phyloP scores from a whole-genome alignment of 2,888 invertebrate species.

The Caenorhabditis doughertyi region DNA sequence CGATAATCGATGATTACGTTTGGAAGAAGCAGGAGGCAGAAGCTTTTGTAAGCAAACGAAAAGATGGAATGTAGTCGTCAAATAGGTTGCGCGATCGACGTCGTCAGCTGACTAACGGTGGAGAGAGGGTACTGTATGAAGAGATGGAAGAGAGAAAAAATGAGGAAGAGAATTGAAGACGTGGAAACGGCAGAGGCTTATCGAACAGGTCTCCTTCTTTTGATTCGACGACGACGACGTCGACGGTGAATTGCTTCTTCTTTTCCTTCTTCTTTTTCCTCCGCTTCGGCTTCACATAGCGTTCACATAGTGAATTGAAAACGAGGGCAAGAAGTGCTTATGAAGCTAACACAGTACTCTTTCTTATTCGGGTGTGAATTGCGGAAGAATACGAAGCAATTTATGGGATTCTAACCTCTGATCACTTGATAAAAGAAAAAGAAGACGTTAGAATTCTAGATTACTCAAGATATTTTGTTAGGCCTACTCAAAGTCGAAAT shows the following conservation, averaged over 20 bases:
- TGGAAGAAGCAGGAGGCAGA: neutral
- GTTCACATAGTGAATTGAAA: slow-evolving; percentile 35
- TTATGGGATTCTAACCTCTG: neutral
- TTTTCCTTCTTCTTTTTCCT: slow-evolving; percentile 5
- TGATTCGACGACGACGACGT: slow-evolving; percentile 24
- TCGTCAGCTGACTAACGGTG: slow-evolving; percentile 47
- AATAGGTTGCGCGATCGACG: slow-evolving; percentile 52
- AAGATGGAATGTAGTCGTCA: slow-evolving; percentile 47
- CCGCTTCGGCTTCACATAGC: slow-evolving; percentile 23
- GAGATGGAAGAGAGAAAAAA: slow-evolving; percentile 11
- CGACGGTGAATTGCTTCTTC: slow-evolving; percentile 47
- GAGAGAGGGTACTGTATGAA: slow-evolving; percentile 17
- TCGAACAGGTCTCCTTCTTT: slow-evolving; percentile 47
- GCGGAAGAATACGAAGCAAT: neutral
- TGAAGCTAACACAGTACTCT: slow-evolving; percentile 29
- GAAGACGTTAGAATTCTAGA: neutral
- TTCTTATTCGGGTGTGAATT: slow-evolving; percentile 9
- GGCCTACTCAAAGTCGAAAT: neutral
- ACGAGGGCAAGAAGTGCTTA: slow-evolving; percentile 42
- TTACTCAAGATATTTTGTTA: neutral
- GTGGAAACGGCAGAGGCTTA: slow-evolving; percentile 44
- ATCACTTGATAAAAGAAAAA: neutral
- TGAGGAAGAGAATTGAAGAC: slow-evolving; percentile 30
- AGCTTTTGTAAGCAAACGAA: slow-evolving; percentile 15
- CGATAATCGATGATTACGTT: slow-evolving; percentile 42